Percentiles rank a stretch among this genome's conserved stretches.
Conservation (phyloP, 2,113 vertebrate species). For the Synchiropus splendidus region DNA sequence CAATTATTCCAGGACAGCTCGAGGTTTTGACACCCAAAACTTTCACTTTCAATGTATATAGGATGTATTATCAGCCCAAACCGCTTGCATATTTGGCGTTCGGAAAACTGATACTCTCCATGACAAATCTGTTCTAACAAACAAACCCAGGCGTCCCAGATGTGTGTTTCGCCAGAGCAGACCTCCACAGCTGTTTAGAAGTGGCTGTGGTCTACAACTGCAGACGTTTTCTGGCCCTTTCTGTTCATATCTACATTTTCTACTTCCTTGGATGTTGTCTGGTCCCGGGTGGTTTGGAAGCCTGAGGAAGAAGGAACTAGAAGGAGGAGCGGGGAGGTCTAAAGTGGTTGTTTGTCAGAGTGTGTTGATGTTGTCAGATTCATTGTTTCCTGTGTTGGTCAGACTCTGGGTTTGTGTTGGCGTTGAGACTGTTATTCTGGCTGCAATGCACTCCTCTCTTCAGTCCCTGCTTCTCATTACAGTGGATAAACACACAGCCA, state of each 20-base stretch:
- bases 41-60: too few species aligned
- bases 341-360: constrained; percentile 63
- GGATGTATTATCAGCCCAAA: too few species aligned
- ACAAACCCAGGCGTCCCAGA: too few species aligned
- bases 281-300: constrained; percentile 23
- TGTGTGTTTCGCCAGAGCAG: too few species aligned
- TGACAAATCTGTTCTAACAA: too few species aligned
- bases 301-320: constrained; percentile 34
- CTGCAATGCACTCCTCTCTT: constrained; percentile 37
- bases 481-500: constrained; percentile 51
- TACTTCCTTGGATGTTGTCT: constrained; percentile 24
- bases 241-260: constrained; percentile 4
- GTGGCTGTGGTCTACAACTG: too few species aligned
- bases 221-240: too few species aligned
- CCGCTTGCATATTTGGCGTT: too few species aligned
- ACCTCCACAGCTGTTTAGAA: too few species aligned
- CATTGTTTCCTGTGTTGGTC: constrained; percentile 67
- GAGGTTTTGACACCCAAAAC: too few species aligned
- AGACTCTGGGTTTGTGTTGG: constrained; percentile 67
- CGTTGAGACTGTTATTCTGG: constrained; percentile 64
- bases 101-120: too few species aligned
- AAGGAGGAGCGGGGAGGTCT: constrained; percentile 52
- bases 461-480: constrained; percentile 63
- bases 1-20: too few species aligned
- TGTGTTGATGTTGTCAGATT: constrained; percentile 67